Base-by-base conservation (phyloP, 2,113 vertebrate species). In the Eulacestoma nigropectus region DNA sequence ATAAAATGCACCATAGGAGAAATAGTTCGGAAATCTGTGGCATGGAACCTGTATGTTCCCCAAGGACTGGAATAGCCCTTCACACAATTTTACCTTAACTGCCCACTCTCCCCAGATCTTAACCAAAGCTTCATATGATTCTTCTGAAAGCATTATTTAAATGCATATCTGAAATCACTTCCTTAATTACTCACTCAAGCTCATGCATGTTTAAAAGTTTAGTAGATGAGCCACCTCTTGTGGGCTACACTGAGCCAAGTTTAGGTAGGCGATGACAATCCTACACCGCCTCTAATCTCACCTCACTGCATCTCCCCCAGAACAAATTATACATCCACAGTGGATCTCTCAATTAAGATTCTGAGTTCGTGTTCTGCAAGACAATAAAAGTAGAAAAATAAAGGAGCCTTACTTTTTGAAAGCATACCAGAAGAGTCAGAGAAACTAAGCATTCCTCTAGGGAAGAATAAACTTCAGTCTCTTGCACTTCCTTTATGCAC, bases 401-500 rank as follows among this genome's bases (percentile, higher is more conserved):
- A 70, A 47, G 41, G n/a, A 27, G 30, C 5, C 9, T 41, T 30
- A 52, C 60, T 81, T 92, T 52, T 37, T 84, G 52, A 89, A 84
- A 95, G 72, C 76, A 55, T 56, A 90, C 41, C 89, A 81, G 56
- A 90, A 81, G 42, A 94, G 72, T 35, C 7, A 1, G 27, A 68
- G 56, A 93, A 95, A 64, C 76, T 59, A 77, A 81, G 76, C 64
- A 92, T 93, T 95, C 83, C 88, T 95, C 82, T 52, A 81, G 80
- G 89, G 94, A 90, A 92, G 90, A 96, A 96, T 90, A 92, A 92
- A 93, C 86, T 95, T 84, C 86, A 92, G 85, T 74, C 52, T 96
- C 96, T 47, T 84, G 68, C 89, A 84, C 76, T 96, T 96, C 86
- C 90, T 95, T 89, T 87, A 84, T 21, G 64, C 52, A 90, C 26